Conservation (phyloP, 2,113 vertebrate genomes). For the Anguilla rostrata region DNA sequence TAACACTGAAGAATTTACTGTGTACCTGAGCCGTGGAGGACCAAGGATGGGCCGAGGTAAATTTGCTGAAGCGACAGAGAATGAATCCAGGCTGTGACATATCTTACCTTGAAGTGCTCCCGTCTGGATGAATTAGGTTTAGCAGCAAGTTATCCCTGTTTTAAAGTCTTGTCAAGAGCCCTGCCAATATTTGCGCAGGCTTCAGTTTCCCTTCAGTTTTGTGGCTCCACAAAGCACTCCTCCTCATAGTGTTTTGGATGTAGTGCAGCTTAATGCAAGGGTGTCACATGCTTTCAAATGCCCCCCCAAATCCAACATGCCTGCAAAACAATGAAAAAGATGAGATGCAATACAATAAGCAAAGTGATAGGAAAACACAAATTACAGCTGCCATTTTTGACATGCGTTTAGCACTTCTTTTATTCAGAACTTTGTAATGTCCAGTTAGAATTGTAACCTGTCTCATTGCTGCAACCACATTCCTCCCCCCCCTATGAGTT, state of each 20-base stretch:
- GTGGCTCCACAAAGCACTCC: neutral
- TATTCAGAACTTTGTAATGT: no score
- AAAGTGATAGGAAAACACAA: no score
- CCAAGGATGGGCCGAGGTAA: neutral
- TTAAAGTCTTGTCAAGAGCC: constrained; percentile 14
- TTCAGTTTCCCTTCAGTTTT: neutral
- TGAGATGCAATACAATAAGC: no score
- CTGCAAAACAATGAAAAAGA: no score
- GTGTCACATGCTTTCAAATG: neutral
- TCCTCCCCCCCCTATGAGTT: no score
- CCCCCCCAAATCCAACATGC: no score
- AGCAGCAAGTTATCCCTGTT: constrained; percentile 10
- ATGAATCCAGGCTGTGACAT: neutral
- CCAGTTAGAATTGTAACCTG: no score
- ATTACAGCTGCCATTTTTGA: no score
- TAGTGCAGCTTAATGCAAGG: neutral
- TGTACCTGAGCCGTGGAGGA: neutral
- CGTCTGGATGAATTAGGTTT: constrained; percentile 13
- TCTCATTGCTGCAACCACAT: no score
- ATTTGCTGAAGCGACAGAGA: constrained; percentile 5
- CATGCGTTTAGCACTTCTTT: no score
- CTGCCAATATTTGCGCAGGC: neutral
- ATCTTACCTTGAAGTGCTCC: constrained; percentile 6
- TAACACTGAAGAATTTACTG: no score
- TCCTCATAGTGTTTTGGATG: neutral